Evolutionary conservation across 92 coral and sea anemone species (phyloP).

Genomic region (Muricea muricata): DNA sequence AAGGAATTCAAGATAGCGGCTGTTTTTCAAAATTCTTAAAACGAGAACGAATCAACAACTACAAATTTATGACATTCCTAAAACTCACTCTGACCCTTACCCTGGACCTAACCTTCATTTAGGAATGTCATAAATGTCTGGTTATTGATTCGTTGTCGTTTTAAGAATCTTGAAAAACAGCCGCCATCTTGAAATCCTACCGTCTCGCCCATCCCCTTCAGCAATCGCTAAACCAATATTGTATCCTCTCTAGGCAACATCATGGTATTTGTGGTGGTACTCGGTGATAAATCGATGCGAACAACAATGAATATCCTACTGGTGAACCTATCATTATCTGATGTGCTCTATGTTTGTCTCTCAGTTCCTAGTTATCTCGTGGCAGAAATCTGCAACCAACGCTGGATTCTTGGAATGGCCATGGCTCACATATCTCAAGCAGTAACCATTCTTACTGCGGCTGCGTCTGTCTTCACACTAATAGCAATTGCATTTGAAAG

Average conservation of each 20-base stretch:
- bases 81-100: no score
- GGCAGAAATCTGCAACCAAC: not conserved
- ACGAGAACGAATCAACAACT: no score
- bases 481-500: conserved; percentile 3
- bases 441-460: not conserved
- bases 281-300: not conserved
- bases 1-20: no score
- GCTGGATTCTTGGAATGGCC: not conserved
- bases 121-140: no score
- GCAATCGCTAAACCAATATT: not conserved
- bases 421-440: not conserved
- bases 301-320: not conserved
- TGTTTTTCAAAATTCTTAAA: no score
- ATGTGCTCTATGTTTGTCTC: not conserved
- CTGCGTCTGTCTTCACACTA: not conserved
- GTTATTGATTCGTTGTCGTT: no score
- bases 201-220: no score
- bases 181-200: not conserved
- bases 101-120: no score
- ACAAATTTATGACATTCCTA: no score
- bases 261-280: not conserved
- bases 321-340: conserved; percentile 3
- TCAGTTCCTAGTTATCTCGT: not conserved
- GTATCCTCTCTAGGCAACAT: not conserved
- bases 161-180: not conserved